Conservation (phyloP, 2,888 invertebrate genomes). For the Theristus sp. region DNA sequence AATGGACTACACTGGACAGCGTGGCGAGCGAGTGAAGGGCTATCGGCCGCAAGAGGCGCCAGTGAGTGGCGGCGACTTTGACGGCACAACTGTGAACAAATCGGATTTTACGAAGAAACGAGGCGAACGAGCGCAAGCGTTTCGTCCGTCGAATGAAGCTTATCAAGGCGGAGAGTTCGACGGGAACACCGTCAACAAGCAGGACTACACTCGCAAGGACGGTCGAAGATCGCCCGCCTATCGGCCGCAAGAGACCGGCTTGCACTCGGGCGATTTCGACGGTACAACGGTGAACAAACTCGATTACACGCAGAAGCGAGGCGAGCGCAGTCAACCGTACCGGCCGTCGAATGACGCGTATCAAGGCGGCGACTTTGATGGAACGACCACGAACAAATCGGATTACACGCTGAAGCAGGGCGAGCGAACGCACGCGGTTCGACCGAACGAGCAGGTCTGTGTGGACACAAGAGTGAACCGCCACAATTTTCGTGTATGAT, state of each 20-base stretch:
- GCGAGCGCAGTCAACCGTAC: not conserved
- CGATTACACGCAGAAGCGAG: not conserved
- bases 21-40: not conserved
- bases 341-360: not conserved
- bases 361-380: conserved; percentile 1
- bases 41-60: not conserved
- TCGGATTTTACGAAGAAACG: not conserved
- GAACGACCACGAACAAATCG: not conserved
- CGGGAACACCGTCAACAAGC: not conserved
- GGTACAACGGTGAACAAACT: not conserved
- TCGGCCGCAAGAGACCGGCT: not conserved
- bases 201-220: not conserved
- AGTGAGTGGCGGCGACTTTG: not conserved
- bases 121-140: not conserved
- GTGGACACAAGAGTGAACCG: too few species aligned
- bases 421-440: not conserved
- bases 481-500: too few species aligned
- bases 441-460: too few species aligned
- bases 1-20: not conserved
- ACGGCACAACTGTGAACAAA: not conserved
- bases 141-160: not conserved
- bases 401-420: not conserved
- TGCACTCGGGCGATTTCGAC: not conserved
- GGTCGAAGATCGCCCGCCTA: not conserved
- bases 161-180: not conserved